Conservation (phyloP, 2,888 invertebrate species). For the Choreutis nemorana region DNA sequence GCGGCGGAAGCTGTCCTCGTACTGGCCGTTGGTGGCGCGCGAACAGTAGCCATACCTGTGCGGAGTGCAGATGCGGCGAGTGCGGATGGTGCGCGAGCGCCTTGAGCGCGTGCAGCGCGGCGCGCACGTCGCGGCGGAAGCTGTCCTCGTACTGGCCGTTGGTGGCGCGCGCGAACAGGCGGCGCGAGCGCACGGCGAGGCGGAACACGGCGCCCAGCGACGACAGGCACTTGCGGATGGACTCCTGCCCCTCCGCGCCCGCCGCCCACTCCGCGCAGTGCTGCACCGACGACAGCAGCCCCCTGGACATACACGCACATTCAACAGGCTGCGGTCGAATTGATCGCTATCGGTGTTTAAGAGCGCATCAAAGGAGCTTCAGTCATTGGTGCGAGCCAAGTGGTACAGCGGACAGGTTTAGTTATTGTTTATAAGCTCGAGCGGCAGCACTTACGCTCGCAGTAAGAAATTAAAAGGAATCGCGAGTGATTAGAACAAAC, state of each 20-base stretch:
- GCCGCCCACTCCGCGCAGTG: slow-evolving; percentile 89
- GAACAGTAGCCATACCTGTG: slow-evolving; percentile 72
- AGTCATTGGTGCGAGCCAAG: no score
- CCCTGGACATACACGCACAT: slow-evolving; percentile 57
- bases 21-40: no score
- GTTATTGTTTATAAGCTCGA: no score
- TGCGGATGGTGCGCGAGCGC: slow-evolving; percentile 73
- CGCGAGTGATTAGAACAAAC: no score
- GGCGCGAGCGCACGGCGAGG: slow-evolving; percentile 87
- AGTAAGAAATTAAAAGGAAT: no score
- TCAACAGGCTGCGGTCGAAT: no score
- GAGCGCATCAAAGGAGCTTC: no score
- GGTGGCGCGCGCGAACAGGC: slow-evolving; percentile 85
- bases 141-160: slow-evolving; percentile 90
- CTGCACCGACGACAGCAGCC: slow-evolving; percentile 86
- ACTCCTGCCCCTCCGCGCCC: slow-evolving; percentile 87
- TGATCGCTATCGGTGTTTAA: no score
- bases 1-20: no score
- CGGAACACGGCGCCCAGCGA: slow-evolving; percentile 93
- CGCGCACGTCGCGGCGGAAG: slow-evolving; percentile 82
- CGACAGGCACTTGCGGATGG: slow-evolving; percentile 88
- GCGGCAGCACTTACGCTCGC: no score
- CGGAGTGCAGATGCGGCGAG: slow-evolving; percentile 77
- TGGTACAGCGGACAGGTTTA: no score
- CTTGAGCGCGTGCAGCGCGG: slow-evolving; percentile 80